Conservation (phyloP, 2,888 invertebrate genomes). For the Branchipolynoe longqiensis region DNA sequence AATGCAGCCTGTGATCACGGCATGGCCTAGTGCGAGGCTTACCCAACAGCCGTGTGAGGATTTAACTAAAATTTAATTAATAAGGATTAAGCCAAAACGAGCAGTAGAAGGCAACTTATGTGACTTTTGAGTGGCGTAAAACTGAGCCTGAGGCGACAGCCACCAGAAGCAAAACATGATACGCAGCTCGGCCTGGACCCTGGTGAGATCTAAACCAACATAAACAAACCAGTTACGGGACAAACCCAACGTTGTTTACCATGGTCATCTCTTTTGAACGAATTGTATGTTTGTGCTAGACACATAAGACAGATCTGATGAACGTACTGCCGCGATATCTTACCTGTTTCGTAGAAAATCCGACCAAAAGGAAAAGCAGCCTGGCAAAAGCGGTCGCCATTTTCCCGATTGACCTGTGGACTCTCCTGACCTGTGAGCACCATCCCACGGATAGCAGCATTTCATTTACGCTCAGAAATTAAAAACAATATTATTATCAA, state of each 20-base stretch:
- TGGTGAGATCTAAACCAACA: too few relatives aligned
- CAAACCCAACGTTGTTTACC: neutral
- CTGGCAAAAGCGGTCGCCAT: conserved; percentile 39
- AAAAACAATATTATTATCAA: neutral
- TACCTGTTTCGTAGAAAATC: conserved; percentile 52
- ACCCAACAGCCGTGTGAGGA: too few relatives aligned
- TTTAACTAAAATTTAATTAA: neutral
- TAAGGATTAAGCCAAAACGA: neutral
- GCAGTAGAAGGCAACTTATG: too few relatives aligned
- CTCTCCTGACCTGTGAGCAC: conserved; percentile 9
- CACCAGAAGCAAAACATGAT: too few relatives aligned
- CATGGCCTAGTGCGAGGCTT: neutral
- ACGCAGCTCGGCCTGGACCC: too few relatives aligned
- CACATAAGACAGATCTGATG: too few relatives aligned
- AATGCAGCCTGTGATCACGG: neutral
- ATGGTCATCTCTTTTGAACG: neutral
- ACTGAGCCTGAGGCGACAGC: too few relatives aligned
- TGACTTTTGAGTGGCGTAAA: too few relatives aligned
- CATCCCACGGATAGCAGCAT: neutral
- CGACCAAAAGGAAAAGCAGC: conserved; percentile 37
- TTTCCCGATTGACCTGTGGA: conserved; percentile 21
- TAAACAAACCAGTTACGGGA: neutral
- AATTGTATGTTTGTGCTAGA: too few relatives aligned
- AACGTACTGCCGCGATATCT: neutral
- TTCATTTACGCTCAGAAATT: neutral